Conservation (phyloP, 2,113 vertebrate genomes). For the Varanus komodoensis region DNA sequence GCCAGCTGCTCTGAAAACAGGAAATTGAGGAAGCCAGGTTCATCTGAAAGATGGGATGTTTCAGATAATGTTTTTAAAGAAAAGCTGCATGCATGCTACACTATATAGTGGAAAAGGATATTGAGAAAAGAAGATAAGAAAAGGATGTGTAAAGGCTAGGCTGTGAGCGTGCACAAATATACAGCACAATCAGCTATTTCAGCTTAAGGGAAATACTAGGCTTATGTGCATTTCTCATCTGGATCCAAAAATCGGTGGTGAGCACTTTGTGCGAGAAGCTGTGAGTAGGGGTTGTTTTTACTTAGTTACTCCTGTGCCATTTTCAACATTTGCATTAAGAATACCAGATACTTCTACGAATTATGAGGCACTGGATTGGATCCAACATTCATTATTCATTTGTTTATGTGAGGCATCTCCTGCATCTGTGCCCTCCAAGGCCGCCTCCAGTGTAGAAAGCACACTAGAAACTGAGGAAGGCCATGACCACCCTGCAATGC, state of each 20-base stretch:
- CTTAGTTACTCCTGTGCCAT: not conserved
- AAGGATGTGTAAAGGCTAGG: accelerated
- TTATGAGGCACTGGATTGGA: not conserved
- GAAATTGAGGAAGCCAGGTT: conserved; percentile 85
- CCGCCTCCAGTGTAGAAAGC: not conserved
- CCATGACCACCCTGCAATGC: not conserved
- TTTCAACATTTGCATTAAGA: not conserved
- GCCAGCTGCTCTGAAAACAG: conserved; percentile 80
- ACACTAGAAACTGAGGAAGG: not conserved
- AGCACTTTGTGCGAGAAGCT: not conserved
- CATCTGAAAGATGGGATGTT: conserved; percentile 77
- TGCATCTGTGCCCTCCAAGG: not conserved
- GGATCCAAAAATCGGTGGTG: not conserved
- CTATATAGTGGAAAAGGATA: conserved; percentile 40
- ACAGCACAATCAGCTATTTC: not conserved
- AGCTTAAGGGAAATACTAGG: not conserved
- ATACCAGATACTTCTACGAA: not conserved
- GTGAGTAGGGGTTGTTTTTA: not conserved
- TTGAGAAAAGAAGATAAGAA: conserved; percentile 16
- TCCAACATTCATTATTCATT: not conserved
- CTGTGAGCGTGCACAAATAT: not conserved
- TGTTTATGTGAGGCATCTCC: not conserved
- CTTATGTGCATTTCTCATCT: not conserved
- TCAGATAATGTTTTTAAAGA: conserved; percentile 71
- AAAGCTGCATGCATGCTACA: conserved; percentile 54